These are phyloP conservation scores for Scomberomorus guttatus DNA, from an alignment of 2,797 vertebrate species.

Conservation along the genomic window DNA sequence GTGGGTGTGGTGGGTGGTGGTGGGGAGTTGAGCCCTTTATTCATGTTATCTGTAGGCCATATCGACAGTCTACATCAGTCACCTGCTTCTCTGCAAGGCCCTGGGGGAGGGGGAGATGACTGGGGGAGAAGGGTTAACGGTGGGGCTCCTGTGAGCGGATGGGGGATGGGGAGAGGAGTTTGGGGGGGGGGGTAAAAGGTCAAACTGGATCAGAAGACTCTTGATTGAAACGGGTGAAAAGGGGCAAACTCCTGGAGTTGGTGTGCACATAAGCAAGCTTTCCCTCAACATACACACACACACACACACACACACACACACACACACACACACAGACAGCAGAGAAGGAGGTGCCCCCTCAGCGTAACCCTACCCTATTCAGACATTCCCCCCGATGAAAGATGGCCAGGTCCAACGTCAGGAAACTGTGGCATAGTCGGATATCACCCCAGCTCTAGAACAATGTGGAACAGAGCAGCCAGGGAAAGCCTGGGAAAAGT, in stretches of 20 bases:
- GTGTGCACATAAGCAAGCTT: slow-evolving; percentile 53
- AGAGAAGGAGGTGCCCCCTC: slow-evolving; percentile 43
- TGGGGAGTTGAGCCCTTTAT: slow-evolving; percentile 72
- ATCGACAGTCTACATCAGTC: slow-evolving; percentile 92
- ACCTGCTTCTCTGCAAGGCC: slow-evolving; percentile 86
- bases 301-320: slow-evolving; percentile 9
- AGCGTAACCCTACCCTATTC: slow-evolving; percentile 74
- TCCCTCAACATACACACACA: slow-evolving; percentile 31
- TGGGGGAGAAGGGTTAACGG: slow-evolving; percentile 46
- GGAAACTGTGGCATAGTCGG: slow-evolving; percentile 66
- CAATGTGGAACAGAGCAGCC: slow-evolving; percentile 63
- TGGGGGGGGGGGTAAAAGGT: slow-evolving; percentile 83
- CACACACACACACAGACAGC: slow-evolving; percentile 3
- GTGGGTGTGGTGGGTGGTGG: slow-evolving; percentile 50
- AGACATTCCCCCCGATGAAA: slow-evolving; percentile 68
- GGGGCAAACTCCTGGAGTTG: slow-evolving; percentile 72
- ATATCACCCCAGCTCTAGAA: slow-evolving; percentile 61
- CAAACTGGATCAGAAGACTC: slow-evolving; percentile 87
- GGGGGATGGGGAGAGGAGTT: slow-evolving; percentile 22
- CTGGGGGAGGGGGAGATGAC: slow-evolving; percentile 56
- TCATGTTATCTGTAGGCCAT: slow-evolving; percentile 84
- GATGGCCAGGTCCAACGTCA: slow-evolving; percentile 59
- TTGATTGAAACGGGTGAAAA: slow-evolving; percentile 83
- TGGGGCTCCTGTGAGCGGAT: slow-evolving; percentile 31
- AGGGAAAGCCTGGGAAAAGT: slow-evolving; percentile 65